Conservation (phyloP, 2,113 vertebrate genomes). For the Melanerpes formicivorus region DNA sequence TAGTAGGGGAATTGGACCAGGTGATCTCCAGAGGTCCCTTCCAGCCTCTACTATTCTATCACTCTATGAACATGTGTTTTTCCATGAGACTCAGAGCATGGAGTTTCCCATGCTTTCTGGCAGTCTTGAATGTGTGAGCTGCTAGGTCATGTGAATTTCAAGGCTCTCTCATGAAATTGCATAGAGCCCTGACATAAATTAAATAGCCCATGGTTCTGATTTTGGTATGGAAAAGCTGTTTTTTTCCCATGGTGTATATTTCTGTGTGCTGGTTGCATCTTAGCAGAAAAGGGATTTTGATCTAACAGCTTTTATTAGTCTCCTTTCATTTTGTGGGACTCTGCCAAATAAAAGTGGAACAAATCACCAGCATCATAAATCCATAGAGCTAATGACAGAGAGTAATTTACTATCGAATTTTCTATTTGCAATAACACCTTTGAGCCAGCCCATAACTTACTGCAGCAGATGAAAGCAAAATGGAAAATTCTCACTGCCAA, state of each 20-base stretch:
- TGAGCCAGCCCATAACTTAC: neutral
- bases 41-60: neutral
- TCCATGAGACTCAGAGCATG: neutral
- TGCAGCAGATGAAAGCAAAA: neutral
- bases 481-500: neutral
- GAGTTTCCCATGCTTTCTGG: neutral
- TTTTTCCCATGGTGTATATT: neutral
- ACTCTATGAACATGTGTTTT: neutral
- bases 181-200: neutral
- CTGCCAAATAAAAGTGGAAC: neutral
- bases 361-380: neutral
- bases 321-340: neutral
- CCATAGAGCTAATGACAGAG: neutral
- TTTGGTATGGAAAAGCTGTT: neutral
- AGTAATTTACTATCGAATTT: conserved; percentile 15
- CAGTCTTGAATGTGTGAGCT: neutral
- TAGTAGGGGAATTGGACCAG: too few relatives aligned
- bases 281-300: neutral
- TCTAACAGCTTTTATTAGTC: neutral
- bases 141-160: neutral
- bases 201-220: neutral
- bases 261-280: neutral
- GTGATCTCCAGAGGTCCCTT: too few relatives aligned
- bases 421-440: neutral
- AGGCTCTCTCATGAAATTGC: neutral